Evolutionary conservation across 2,797 vertebrate species (phyloP), one percentile per base, ranked within the genome.

Genomic region (Nyctibius grandis): DNA sequence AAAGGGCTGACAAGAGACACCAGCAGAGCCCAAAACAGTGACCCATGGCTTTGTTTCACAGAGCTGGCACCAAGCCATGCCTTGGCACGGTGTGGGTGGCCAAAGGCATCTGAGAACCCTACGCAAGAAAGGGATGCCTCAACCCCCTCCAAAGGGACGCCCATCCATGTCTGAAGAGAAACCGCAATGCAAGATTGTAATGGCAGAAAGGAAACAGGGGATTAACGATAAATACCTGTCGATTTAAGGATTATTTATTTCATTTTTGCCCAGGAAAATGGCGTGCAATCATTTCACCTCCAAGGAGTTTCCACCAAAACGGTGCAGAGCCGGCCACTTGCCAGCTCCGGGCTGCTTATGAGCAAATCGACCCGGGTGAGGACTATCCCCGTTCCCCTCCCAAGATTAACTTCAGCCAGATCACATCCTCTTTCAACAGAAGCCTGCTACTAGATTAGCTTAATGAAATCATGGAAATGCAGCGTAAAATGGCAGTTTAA

Each of bases 271-370:
- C 44, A 42, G 53, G 67, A 88, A 72, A 59, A 59, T 1, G 22
- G 56, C 3, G 0, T 3, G 0, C 1, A 9, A 64, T 12, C 29
- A 18, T 47, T 73, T 44, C 67, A 31, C 17, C n/a, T 59, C 40
- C 22, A 33, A 72, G 36, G 33, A 88, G 40, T 33, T 79, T 57
- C 63, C 68, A 90, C 12, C 33, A 31, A 45, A 85, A 21, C 0
- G 0, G 34, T 7, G 14, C 23, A 9, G 18, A 11, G 6, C 42
- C 3, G 0, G 25, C 16, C 1, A 0, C 33, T 51, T 34, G 10
- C n/a, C 20, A 42, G 38, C 42, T 45, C 19, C 2, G 1, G 12
- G n/a, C 33, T 38, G 44, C 51, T 60, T 45, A 64, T 26, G 67
- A 69, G 72, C 56, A 87, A 65, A 48, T 9, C 7, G 9, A 50